Evolutionary conservation across 1,140 invertebrate genomes (phyloP), one percentile per base, ranked within the genome.

Genomic region (Neoseiulus cucumeris): DNA sequence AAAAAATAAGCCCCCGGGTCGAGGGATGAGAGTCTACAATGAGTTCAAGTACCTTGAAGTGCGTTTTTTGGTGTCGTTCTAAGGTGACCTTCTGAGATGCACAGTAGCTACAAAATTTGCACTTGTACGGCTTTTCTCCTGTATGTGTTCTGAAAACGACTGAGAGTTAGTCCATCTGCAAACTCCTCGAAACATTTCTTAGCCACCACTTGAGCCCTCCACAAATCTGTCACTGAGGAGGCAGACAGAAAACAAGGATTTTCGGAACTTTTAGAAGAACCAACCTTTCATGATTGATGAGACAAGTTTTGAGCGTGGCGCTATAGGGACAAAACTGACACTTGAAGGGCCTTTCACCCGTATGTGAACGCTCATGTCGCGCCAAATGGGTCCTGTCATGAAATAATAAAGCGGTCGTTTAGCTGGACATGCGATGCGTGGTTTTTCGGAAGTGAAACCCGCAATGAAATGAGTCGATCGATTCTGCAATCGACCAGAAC

Each of bases 321-420:
- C 14, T 29, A 9, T 59, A 59, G 14, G 51, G 22, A 20, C 51
- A 59, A 25, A 59, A 59, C 33, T 59, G 51, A 25, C 51, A 59
- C 9, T 59, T 59, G 51, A 59, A 59, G 4, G 51, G 51, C 17
- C 51, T 25, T 9, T 59, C 51, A 17, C 51, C 51, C 17, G 51
- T 59, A 33, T 59, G 51, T 33, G 51, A 59, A 59, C 51, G 51
- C 51, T 59, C 51, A 59, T 59, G 51, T 4, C 51, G 51, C 14
- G 51, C 51, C 22, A 59, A 20, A 59, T 59, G 51, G 14, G 51
- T 59, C 22, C 51, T 59, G 22, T 2, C 14, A 25, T 25, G 22
- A 59, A 14, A 33, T 25, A 9, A 14, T 28, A 47, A 39, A 39
- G n/a, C n/a, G n/a, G n/a, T n/a, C n/a, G n/a, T n/a, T n/a, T n/a